Conservation (phyloP, 2,113 vertebrate species). For the Syrrhaptes paradoxus region DNA sequence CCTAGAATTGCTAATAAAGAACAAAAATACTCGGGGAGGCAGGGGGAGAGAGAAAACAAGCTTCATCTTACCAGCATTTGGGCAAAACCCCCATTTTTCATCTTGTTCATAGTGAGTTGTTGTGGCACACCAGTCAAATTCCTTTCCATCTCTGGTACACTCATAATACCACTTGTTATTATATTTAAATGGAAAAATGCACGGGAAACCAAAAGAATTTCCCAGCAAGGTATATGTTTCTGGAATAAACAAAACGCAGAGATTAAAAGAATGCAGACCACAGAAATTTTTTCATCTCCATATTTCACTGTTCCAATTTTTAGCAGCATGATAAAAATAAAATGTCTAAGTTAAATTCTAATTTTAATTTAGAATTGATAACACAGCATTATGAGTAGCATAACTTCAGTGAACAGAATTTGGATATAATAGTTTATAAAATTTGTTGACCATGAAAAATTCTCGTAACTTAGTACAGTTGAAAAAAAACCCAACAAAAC, state of each 20-base stretch:
- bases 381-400: not conserved
- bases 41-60: not conserved
- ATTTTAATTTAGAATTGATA: not conserved
- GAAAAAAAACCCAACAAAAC: not conserved
- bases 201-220: conserved; percentile 86
- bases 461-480: not conserved
- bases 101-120: conserved; percentile 85
- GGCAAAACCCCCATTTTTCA: conserved; percentile 92
- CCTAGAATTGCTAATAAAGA: not conserved
- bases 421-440: not conserved
- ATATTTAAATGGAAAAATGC: conserved; percentile 90
- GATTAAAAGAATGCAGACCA: not conserved
- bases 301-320: not conserved
- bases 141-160: conserved; percentile 86
- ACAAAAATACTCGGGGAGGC: not conserved
- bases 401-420: not conserved
- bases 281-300: rapidly evolving
- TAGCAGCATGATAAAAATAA: not conserved
- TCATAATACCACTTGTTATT: conserved; percentile 89
- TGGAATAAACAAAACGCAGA: conserved; percentile 65
- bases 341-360: not conserved
- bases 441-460: not conserved
- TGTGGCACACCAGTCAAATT: conserved; percentile 89
- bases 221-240: conserved; percentile 89
- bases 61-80: conserved; percentile 82